Percentiles rank a stretch among this genome's conserved stretches.
These are phyloP conservation scores for Aleiodes sp. DNA, from an alignment of 1,140 invertebrate genomes.

Conservation along the genomic window DNA sequence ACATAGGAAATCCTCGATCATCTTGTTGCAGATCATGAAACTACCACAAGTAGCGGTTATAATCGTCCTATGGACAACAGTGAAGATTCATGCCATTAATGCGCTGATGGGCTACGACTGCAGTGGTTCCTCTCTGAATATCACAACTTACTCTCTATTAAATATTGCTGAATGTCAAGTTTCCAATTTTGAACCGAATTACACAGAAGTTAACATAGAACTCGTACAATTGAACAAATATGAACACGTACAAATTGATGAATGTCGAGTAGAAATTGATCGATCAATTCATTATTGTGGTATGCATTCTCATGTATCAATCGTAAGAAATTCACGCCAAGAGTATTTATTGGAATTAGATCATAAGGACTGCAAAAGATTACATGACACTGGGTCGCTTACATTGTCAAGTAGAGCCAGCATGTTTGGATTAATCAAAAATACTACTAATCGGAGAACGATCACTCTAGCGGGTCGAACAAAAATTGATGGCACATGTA, in stretches of 20 bases:
- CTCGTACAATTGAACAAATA: conserved; percentile 16
- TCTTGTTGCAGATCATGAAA: too few species aligned
- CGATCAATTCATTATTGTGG: conserved; percentile 22
- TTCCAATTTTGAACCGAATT: neutral
- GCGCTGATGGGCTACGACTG: neutral
- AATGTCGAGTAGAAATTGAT: conserved; percentile 27
- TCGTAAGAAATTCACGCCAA: neutral
- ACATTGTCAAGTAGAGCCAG: neutral
- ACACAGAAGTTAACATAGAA: conserved; percentile 10
- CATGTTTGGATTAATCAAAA: neutral
- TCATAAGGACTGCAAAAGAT: neutral
- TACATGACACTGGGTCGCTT: neutral
- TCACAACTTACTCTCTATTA: conserved; percentile 2
- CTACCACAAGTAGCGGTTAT: too few species aligned
- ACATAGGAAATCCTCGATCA: too few species aligned
- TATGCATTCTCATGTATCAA: conserved; percentile 11
- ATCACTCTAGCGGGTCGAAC: conserved; percentile 9
- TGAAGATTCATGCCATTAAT: neutral
- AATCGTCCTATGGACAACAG: neutral
- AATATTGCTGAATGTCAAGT: conserved; percentile 6
- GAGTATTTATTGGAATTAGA: conserved; percentile 20
- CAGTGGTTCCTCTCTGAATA: neutral
- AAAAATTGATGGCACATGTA: neutral
- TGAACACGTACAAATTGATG: neutral
- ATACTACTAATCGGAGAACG: neutral